Evolutionary conservation across 2,797 vertebrate species (phyloP).

Genomic region (Sebastiscus albofasciatus): DNA sequence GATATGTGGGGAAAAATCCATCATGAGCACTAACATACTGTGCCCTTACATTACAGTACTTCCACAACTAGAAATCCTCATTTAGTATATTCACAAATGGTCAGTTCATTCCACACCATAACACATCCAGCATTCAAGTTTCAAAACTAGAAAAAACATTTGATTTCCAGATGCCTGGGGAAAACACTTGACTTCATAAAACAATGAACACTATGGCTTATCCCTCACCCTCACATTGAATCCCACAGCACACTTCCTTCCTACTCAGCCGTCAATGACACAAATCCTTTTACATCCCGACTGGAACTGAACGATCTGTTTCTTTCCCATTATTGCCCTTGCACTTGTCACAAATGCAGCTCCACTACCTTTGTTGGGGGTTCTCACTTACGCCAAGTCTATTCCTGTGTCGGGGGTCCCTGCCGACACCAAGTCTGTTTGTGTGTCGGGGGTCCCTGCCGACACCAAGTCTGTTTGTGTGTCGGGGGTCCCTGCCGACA

Average conservation of each 20-base stretch:
- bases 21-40: not conserved
- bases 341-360: conserved; percentile 47
- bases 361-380: not conserved
- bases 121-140: not conserved
- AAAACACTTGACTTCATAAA: not conserved
- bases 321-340: conserved; percentile 58
- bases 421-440: no score
- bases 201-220: not conserved
- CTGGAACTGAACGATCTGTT: conserved; percentile 34
- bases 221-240: not conserved
- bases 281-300: conserved; percentile 22
- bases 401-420: no score
- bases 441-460: no score
- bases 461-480: rapidly evolving
- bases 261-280: conserved; percentile 16
- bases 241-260: conserved; percentile 14
- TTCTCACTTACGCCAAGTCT: no score
- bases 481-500: no score
- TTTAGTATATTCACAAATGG: not conserved
- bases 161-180: not conserved
- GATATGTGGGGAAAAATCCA: not conserved
- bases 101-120: not conserved
- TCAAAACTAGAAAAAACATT: not conserved
- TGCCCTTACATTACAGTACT: not conserved
- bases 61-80: not conserved